Evolutionary conservation across 2,888 invertebrate genomes (phyloP).

Genomic region (Chrysodeixis includens): DNA sequence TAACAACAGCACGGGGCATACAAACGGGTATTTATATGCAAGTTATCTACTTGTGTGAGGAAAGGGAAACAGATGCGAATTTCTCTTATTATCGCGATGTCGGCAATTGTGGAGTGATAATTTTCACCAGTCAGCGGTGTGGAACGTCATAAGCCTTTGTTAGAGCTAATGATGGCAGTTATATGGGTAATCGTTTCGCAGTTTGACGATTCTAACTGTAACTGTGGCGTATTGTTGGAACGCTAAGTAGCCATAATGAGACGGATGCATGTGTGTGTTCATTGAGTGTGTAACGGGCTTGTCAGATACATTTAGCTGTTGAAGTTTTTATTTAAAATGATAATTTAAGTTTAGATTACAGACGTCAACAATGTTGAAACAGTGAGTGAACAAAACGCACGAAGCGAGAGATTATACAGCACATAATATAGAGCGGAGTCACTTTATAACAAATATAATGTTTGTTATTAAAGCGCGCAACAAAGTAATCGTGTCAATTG

Average conservation of each 20-base stretch:
- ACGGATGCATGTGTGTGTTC: conserved; percentile 28
- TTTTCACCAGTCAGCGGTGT: conserved; percentile 55
- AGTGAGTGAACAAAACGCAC: no score
- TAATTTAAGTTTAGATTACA: no score
- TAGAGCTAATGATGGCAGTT: conserved; percentile 51
- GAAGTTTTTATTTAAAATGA: neutral
- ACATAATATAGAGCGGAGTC: no score
- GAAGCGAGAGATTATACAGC: no score
- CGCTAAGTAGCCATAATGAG: conserved; percentile 43
- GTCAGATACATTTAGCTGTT: neutral
- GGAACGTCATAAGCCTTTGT: conserved; percentile 55
- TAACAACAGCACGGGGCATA: conserved; percentile 52
- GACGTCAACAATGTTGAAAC: no score
- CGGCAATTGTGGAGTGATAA: conserved; percentile 68
- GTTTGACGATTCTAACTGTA: conserved; percentile 39
- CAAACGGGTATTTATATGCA: conserved; percentile 65
- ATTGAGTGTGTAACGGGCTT: conserved; percentile 16
- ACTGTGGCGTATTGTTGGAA: conserved; percentile 38
- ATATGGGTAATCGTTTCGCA: conserved; percentile 48
- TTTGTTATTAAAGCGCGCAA: no score
- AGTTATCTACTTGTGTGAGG: conserved; percentile 57
- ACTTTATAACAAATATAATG: no score
- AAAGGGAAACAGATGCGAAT: conserved; percentile 72
- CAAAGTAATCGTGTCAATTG: no score
- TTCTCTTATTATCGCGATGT: conserved; percentile 64